Conservation (phyloP, 2,113 vertebrate species). For the Chaetura pelagica region DNA sequence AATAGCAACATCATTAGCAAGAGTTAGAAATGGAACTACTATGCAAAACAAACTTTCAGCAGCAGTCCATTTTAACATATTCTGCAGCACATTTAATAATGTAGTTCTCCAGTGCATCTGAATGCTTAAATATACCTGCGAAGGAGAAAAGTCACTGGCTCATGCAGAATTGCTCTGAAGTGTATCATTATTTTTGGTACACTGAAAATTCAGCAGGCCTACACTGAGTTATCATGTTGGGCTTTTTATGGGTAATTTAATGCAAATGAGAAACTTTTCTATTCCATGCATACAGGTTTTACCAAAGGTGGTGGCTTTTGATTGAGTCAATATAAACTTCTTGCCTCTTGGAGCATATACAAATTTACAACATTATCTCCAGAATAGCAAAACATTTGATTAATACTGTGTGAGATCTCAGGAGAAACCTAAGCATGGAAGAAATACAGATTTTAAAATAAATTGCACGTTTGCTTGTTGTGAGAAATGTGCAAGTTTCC, state of each 20-base stretch:
- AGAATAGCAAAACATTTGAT: background rate
- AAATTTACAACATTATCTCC: background rate
- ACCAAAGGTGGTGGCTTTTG: background rate
- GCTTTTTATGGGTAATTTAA: background rate
- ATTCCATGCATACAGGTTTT: background rate
- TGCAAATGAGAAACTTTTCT: background rate
- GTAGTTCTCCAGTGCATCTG: constrained; percentile 16
- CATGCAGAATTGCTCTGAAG: background rate
- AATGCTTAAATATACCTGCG: constrained; percentile 15
- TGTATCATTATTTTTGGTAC: background rate
- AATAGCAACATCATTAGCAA: constrained; percentile 12
- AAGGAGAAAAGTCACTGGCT: constrained; percentile 12
- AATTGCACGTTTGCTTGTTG: background rate
- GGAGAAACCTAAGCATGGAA: background rate
- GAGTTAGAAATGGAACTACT: constrained; percentile 17
- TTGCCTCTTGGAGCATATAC: background rate
- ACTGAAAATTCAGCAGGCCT: background rate
- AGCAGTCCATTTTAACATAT: background rate
- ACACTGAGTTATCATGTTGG: background rate
- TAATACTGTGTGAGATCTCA: background rate
- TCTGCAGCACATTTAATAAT: background rate
- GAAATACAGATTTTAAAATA: background rate
- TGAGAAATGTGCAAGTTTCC: background rate
- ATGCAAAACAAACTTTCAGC: background rate
- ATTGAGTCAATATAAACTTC: background rate